Conservation (phyloP, 2,797 vertebrate species). For the Morus bassanus region DNA sequence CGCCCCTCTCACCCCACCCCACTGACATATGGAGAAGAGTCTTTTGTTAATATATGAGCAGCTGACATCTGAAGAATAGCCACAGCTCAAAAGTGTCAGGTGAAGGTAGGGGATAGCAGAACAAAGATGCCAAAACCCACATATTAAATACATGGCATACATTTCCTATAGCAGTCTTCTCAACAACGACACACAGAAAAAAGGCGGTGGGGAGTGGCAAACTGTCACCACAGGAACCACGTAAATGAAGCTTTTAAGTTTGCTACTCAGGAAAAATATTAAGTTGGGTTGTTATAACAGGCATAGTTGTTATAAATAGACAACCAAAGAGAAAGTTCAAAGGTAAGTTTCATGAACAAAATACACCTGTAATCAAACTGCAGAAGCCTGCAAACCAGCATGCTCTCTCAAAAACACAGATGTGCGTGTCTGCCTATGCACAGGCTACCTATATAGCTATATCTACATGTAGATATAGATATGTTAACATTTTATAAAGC, state of each 20-base stretch:
- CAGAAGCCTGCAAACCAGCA: not conserved
- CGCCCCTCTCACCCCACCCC: accelerated
- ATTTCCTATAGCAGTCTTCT: not conserved
- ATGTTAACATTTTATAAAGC: not conserved
- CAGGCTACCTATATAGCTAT: not conserved
- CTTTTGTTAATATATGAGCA: not conserved
- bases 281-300: not conserved
- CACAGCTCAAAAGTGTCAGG: not conserved
- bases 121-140: not conserved
- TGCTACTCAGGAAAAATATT: not conserved
- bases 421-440: not conserved
- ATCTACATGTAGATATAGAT: not conserved
- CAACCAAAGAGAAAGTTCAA: not conserved
- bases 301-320: not conserved
- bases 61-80: not conserved
- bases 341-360: not conserved
- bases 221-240: not conserved
- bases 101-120: not conserved
- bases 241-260: not conserved
- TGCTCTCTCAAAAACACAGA: too few relatives aligned
- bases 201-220: not conserved
- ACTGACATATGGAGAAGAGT: not conserved
- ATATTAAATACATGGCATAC: too few relatives aligned
- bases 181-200: not conserved
- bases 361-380: not conserved